phyloP scores from a whole-genome alignment of 2,888 invertebrate genomes.

The Cenopis cana region DNA sequence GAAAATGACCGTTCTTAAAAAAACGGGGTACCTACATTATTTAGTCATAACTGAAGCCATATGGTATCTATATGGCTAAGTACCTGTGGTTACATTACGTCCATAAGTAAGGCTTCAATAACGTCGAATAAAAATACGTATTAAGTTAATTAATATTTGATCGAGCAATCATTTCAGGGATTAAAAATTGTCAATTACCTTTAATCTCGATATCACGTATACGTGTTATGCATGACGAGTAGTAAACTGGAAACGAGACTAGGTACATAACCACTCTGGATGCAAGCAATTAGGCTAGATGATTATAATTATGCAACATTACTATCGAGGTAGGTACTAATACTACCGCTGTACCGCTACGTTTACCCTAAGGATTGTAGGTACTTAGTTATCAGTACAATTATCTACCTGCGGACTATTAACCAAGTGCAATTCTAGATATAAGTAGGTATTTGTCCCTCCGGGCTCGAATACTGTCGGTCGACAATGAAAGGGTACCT shows the following conservation, averaged over 20 bases:
- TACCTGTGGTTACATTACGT: too few relatives aligned
- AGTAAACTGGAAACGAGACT: conserved; percentile 25
- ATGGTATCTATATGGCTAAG: too few relatives aligned
- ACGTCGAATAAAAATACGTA: neutral
- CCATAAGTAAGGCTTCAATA: too few relatives aligned
- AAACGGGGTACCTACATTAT: too few relatives aligned
- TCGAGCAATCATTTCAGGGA: neutral
- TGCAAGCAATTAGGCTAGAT: conserved; percentile 29
- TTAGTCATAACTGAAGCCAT: too few relatives aligned
- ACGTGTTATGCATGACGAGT: conserved; percentile 1
- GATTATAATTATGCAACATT: conserved; percentile 37
- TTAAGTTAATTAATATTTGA: neutral
- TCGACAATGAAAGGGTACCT: neutral
- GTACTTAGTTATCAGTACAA: conserved; percentile 23
- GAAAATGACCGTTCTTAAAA: too few relatives aligned
- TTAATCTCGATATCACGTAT: neutral
- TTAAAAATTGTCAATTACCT: neutral
- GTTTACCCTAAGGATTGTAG: conserved; percentile 23
- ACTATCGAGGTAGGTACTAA: neutral
- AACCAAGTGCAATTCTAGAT: conserved; percentile 21
- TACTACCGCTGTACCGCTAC: conserved; percentile 7
- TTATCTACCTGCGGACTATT: conserved; percentile 25
- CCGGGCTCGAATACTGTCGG: neutral
- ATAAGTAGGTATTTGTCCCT: conserved; percentile 16
- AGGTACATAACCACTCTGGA: conserved; percentile 34